Evolutionary conservation across 2,888 invertebrate species (phyloP).

Genomic region (Eupithecia inturbata): DNA sequence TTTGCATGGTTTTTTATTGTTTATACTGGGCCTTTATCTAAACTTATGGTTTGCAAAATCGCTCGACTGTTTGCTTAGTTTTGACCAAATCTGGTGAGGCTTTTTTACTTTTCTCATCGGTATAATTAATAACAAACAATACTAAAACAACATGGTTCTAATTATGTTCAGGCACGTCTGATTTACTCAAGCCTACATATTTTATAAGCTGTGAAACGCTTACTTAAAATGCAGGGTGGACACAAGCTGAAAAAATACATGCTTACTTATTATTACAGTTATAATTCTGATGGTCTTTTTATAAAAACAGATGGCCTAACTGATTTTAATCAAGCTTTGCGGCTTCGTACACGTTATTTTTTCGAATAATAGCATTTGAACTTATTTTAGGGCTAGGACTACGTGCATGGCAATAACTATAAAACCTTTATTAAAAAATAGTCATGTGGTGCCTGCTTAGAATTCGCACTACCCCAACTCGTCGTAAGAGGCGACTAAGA

Average conservation of each 20-base stretch:
- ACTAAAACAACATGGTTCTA: slow-evolving; percentile 19
- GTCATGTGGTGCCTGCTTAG: too few species aligned
- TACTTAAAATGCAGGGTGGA: slow-evolving; percentile 41
- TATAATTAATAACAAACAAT: neutral
- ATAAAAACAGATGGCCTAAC: neutral
- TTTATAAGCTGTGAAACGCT: slow-evolving; percentile 34
- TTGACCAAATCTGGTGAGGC: neutral
- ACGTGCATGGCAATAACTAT: neutral
- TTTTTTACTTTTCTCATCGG: neutral
- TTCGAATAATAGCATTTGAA: neutral
- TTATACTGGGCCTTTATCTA: neutral
- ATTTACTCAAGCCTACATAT: slow-evolving; percentile 27
- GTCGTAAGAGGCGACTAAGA: too few species aligned
- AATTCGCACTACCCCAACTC: too few species aligned
- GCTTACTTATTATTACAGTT: neutral
- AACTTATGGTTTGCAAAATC: neutral
- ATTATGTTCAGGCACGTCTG: slow-evolving; percentile 32
- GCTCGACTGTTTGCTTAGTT: neutral
- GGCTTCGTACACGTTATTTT: neutral
- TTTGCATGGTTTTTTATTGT: slow-evolving; percentile 21
- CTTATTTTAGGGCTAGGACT: neutral
- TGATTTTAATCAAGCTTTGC: neutral
- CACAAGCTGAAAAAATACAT: slow-evolving; percentile 10
- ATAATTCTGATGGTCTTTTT: neutral
- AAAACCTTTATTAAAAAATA: too few species aligned